Base-by-base conservation (phyloP, 2,888 invertebrate genomes). In the Protula sp. region DNA sequence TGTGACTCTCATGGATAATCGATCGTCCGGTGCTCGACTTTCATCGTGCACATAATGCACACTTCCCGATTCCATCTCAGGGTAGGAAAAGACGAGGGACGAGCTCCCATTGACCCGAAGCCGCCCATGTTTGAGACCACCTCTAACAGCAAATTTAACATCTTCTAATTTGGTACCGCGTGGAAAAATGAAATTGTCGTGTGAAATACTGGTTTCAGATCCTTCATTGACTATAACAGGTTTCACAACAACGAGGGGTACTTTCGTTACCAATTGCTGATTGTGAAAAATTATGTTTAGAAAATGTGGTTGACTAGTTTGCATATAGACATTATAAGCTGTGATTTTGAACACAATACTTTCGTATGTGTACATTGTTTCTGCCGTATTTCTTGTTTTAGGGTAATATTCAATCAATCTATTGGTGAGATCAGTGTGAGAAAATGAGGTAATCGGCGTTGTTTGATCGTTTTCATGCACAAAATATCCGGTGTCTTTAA, bases 171-270 rank as follows among this genome's bases (percentile, higher is more conserved):
- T 79, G 62, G 78, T 77, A 28, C 68, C 70, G 64, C 79, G 79
- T n/a, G 76, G 75, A 31, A 80, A 71, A 59, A 74, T 71, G 14
- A 80, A 65, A 55, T 76, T 69, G 29, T 70, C 65, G 19, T 66
- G 52, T 1, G 70, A 71, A 47, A 81, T 72, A 29, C 70, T 64
- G n/a, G 76, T 65, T 4, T 74, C 73, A 59, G 77, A 76, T 2
- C 81, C 81, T 68, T 80, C 80, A 30, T 76, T 65, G 19, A 81
- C 67, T 2, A 74, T 69, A 38, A 81, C 78, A 3, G 67, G 70
- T 66, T 77, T 77, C 57, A 69, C 66, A 2, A 76, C 71, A 1
- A 79, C 72, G 22, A 75, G 65, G 1, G 80, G 81, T 30, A 74
- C 74, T 30, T 66, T 70, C 3, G 77, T 75, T 31, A 70, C 71